Evolutionary conservation across 2,797 vertebrate genomes (phyloP).

Genomic region (Halcyon leucocephala): DNA sequence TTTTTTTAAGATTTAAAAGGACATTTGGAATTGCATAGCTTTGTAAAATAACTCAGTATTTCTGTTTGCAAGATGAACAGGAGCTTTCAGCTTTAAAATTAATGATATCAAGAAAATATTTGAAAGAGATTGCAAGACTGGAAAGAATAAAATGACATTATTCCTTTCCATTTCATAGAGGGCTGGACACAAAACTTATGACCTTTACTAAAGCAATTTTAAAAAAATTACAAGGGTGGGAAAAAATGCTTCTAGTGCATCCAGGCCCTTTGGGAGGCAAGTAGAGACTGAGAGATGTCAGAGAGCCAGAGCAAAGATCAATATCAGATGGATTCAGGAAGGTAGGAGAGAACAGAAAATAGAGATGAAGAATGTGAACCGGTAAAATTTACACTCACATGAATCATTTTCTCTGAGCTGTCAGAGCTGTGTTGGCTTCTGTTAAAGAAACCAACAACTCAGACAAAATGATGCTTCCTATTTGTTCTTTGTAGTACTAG

Average conservation of each 20-base stretch:
- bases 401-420: background rate
- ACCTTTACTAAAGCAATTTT: background rate
- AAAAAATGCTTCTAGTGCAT: background rate
- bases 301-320: background rate
- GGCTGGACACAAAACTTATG: background rate
- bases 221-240: background rate
- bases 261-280: background rate
- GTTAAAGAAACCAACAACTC: background rate
- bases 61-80: background rate
- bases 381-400: background rate
- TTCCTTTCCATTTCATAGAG: background rate
- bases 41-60: background rate
- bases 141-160: background rate
- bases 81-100: background rate
- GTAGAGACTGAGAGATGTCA: background rate
- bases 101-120: background rate
- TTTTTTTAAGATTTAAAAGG: background rate
- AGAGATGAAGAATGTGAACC: background rate
- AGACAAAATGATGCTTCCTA: background rate
- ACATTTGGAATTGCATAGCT: background rate
- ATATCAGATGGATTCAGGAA: background rate
- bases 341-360: background rate
- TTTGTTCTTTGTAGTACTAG: rapidly evolving
- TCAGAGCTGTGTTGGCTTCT: background rate
- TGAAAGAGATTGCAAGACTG: background rate